These are phyloP conservation scores for Gymnoscelis rufifasciata DNA, from an alignment of 2,888 invertebrate species.

Conservation along the genomic window DNA sequence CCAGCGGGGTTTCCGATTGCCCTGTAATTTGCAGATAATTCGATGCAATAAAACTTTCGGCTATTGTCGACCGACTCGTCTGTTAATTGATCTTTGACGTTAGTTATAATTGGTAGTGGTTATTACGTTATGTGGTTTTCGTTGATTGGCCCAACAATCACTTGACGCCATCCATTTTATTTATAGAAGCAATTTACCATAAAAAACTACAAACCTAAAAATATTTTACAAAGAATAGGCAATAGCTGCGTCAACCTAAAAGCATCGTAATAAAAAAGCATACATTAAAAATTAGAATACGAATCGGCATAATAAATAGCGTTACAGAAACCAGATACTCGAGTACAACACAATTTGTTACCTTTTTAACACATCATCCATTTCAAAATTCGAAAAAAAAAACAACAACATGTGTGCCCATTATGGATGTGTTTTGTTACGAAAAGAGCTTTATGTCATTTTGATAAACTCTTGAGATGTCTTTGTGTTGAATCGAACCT, in stretches of 20 bases:
- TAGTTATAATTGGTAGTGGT: conserved; percentile 15
- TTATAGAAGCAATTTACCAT: background rate
- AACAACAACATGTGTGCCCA: conserved; percentile 59
- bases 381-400: conserved; percentile 60
- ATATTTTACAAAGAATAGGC: background rate
- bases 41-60: conserved; percentile 45
- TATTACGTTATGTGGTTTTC: conserved; percentile 11
- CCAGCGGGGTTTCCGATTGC: conserved; percentile 61
- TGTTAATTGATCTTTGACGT: conserved; percentile 22
- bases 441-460: conserved; percentile 76
- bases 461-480: conserved; percentile 72
- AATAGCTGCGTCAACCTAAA: conserved; percentile 20
- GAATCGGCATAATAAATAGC: conserved; percentile 56
- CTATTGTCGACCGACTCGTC: conserved; percentile 56
- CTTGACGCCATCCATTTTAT: conserved; percentile 12
- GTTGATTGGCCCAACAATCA: conserved; percentile 15
- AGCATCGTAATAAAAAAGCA: conserved; percentile 38
- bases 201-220: conserved; percentile 1
- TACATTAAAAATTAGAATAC: conserved; percentile 49
- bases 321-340: conserved; percentile 49
- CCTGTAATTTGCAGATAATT: conserved; percentile 72
- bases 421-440: conserved; percentile 62
- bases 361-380: conserved; percentile 78
- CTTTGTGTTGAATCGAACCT: conserved; percentile 63
- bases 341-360: conserved; percentile 55